phyloP scores from a whole-genome alignment of 2,888 invertebrate genomes.

The Cephus runcator region DNA sequence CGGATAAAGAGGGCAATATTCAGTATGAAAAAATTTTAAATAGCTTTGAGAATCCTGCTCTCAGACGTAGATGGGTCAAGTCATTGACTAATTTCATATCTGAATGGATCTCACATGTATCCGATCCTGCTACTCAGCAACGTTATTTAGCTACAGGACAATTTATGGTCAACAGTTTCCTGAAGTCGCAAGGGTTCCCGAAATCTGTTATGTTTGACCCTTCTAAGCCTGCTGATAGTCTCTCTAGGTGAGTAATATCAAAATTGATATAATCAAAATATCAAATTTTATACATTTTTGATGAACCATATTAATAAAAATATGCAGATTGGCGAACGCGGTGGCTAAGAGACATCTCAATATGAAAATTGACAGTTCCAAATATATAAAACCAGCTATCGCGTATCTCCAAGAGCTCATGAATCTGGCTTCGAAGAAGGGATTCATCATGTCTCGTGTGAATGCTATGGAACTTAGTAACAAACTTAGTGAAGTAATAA shows the following conservation, averaged over 20 bases:
- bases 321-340: slow-evolving; percentile 71
- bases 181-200: slow-evolving; percentile 81
- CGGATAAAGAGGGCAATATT: slow-evolving; percentile 76
- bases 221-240: slow-evolving; percentile 75
- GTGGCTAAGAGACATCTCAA: slow-evolving; percentile 77
- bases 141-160: slow-evolving; percentile 78
- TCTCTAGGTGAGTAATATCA: slow-evolving; percentile 66
- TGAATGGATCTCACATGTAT: slow-evolving; percentile 77
- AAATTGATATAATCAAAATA: background rate
- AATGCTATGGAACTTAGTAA: slow-evolving; percentile 80
- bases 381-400: slow-evolving; percentile 81
- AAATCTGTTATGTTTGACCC: slow-evolving; percentile 77
- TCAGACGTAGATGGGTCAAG: slow-evolving; percentile 84
- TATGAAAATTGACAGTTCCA: slow-evolving; percentile 77
- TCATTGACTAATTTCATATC: slow-evolving; percentile 80
- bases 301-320: background rate
- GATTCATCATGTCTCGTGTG: slow-evolving; percentile 72
- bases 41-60: slow-evolving; percentile 82
- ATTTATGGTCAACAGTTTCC: slow-evolving; percentile 78
- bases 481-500: slow-evolving; percentile 81
- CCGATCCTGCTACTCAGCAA: slow-evolving; percentile 80
- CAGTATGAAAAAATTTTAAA: slow-evolving; percentile 80
- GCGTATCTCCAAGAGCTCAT: slow-evolving; percentile 78
- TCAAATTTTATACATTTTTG: background rate
- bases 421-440: slow-evolving; percentile 76